A percentile compares a stretch with the other conserved stretches of the same genome.
phyloP scores from a whole-genome alignment of 2,113 vertebrate species.

The Mirza zaza region DNA sequence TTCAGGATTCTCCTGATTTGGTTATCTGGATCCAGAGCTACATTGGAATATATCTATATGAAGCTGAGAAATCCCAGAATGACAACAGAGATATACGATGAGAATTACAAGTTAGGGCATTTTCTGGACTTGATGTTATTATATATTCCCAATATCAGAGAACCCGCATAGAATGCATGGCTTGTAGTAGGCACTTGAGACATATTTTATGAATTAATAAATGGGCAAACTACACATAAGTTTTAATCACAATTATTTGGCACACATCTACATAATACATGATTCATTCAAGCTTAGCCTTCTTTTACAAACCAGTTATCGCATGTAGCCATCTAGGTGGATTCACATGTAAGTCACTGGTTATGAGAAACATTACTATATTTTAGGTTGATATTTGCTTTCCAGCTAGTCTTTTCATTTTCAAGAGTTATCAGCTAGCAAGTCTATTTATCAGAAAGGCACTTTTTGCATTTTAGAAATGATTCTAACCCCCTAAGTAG shows the following conservation, averaged over 20 bases:
- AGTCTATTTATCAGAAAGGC: not conserved
- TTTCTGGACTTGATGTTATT: slow-evolving; percentile 4
- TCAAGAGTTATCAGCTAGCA: slow-evolving; percentile 9
- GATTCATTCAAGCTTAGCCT: not conserved
- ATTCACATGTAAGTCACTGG: not conserved
- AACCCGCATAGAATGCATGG: not conserved
- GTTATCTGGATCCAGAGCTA: not conserved
- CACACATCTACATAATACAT: not conserved
- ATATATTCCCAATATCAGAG: not conserved
- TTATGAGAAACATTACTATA: not conserved
- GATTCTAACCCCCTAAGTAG: not conserved
- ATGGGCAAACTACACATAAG: not conserved
- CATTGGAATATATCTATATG: not conserved
- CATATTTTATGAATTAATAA: not conserved
- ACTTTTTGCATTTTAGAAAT: slow-evolving; percentile 39
- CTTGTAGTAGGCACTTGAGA: not conserved
- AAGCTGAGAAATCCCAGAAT: not conserved
- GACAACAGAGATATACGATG: not conserved
- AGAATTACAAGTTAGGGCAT: not conserved
- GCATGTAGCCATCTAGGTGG: not conserved
- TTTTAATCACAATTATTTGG: not conserved
- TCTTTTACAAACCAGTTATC: not conserved
- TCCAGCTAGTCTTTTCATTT: slow-evolving; percentile 31
- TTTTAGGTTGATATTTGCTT: slow-evolving; percentile 44
- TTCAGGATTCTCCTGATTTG: not conserved